Conservation (phyloP, 2,797 vertebrate species). For the Sciurus vulgaris region DNA sequence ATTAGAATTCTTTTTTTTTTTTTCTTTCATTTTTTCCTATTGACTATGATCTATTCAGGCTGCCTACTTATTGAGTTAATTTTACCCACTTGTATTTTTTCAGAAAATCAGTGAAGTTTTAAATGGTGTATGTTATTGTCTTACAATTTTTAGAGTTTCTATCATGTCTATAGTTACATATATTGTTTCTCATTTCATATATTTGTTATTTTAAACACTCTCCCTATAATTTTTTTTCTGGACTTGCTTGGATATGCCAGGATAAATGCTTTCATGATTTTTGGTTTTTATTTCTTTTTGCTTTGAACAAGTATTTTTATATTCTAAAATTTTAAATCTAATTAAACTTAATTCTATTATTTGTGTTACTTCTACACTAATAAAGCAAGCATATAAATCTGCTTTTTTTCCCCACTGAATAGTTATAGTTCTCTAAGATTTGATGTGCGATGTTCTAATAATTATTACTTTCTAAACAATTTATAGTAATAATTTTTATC, state of each 20-base stretch:
- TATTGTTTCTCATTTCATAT: conserved; percentile 34
- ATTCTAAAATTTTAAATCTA: conserved; percentile 58
- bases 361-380: neutral
- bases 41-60: neutral
- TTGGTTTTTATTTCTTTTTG: conserved; percentile 22
- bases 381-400: neutral
- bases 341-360: conserved; percentile 24
- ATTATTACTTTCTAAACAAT: conserved; percentile 26
- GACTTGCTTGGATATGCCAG: conserved; percentile 9
- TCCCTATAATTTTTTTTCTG: neutral
- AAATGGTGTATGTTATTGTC: neutral
- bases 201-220: conserved; percentile 14
- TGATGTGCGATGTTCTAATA: neutral
- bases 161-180: neutral
- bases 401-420: neutral
- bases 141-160: neutral
- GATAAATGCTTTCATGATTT: conserved; percentile 37
- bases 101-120: conserved; percentile 43
- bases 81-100: conserved; percentile 34
- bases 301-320: conserved; percentile 35
- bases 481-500: neutral
- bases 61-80: conserved; percentile 17
- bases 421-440: conserved; percentile 9
- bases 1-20: neutral
- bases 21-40: neutral